Base-by-base conservation (phyloP, 2,888 invertebrate species). In the Idaea biselata region DNA sequence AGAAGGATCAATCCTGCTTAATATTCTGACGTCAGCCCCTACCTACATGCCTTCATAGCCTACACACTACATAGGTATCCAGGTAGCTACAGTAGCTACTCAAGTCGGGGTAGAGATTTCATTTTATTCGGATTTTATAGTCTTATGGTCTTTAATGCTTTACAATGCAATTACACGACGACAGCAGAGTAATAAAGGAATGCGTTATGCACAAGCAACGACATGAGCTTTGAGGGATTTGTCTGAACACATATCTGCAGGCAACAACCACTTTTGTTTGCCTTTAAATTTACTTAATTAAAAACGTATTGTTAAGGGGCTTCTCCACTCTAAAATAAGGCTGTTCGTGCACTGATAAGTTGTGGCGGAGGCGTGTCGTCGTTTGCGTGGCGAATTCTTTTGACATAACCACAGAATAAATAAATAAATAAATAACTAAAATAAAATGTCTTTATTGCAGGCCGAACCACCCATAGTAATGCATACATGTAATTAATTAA, bases 101-200 rank as follows among this genome's bases (percentile, higher is more conserved):
- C 11, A 44, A 14, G 44, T 44, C 44, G 8, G 8, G 44, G 2
- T 44, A 44, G 67, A 68, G 66, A 70, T 70, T 76, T 69, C 73
- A 73, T 71, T 73, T 72, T 67, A 68, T 68, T 71, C 70, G 64
- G 63, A 70, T 68, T 69, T 71, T 75, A 72, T 69, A 63, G 68
- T 68, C 66, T 70, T 71, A 68, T 44, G 3, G 44, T 44, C 44
- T 44, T 14, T 14, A 14, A 8, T 44, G 44, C 11, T 44, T 44
- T 44, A 44, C 44, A 44, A 8, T 44, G 44, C 44, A 44, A 44
- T 44, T 44, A 44, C 44, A 44, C 44, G 44, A 44, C 5, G 44
- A 44, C 44, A 14, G 44, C 11, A 44, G 14, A 8, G 44, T 8
- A 44, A 44, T 14, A 44, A 14, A 44, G 44, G 11, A 44, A 44